A percentile compares a stretch with the other conserved stretches of the same genome.
Conservation (phyloP, 2,888 invertebrate genomes). For the Aphrophora alni region DNA sequence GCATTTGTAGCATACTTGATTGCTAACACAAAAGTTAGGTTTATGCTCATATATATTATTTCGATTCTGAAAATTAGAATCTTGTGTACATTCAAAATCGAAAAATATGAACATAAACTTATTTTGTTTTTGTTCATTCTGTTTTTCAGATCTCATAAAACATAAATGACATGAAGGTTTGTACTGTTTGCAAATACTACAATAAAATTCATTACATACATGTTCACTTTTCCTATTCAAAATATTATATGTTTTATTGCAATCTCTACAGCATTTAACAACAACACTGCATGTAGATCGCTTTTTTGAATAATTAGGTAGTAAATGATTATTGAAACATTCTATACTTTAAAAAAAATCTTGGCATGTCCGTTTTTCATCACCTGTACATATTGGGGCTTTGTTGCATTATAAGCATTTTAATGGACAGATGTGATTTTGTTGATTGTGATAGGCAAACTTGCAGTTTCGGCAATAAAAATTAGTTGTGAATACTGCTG, state of each 20-base stretch:
- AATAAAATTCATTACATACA: neutral
- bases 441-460: neutral
- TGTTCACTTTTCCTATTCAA: neutral
- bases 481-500: neutral
- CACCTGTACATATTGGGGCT: too few relatives aligned
- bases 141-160: neutral
- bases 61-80: neutral
- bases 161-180: neutral
- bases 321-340: too few relatives aligned
- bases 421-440: too few relatives aligned
- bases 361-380: too few relatives aligned
- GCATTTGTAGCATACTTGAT: neutral
- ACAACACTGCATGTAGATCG: too few relatives aligned
- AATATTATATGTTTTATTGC: too few relatives aligned
- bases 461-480: neutral
- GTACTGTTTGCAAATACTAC: neutral
- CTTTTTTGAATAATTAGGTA: too few relatives aligned
- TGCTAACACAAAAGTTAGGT: neutral
- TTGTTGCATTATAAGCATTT: too few relatives aligned
- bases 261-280: too few relatives aligned
- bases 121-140: too few relatives aligned
- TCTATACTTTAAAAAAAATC: too few relatives aligned
- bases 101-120: neutral
- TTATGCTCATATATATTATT: neutral
- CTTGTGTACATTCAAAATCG: slow-evolving; percentile 10